These are phyloP conservation scores for Amphipyra tragopoginis DNA, from an alignment of 2,888 invertebrate species.

Conservation along the genomic window DNA sequence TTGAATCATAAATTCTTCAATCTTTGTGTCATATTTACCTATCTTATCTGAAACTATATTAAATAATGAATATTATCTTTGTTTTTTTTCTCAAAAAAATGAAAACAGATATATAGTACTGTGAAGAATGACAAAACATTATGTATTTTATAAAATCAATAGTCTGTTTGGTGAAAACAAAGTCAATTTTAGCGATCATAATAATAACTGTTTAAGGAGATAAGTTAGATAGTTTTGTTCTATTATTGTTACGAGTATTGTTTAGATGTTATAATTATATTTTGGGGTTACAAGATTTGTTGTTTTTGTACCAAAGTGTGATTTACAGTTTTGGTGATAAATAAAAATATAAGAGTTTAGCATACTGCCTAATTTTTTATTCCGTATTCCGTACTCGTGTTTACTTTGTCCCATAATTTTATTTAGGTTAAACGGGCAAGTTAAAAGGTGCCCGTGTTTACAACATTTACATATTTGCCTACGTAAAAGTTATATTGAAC, in stretches of 20 bases:
- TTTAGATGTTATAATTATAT: constrained; percentile 69
- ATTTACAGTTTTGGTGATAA: constrained; percentile 76
- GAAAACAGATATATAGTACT: constrained; percentile 16
- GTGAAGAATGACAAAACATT: constrained; percentile 21
- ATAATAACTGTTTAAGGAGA: constrained; percentile 55
- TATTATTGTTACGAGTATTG: constrained; percentile 69
- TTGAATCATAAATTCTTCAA: constrained; percentile 58
- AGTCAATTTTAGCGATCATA: constrained; percentile 78
- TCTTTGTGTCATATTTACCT: constrained; percentile 59
- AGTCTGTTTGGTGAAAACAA: constrained; percentile 64
- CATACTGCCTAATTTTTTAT: constrained; percentile 50
- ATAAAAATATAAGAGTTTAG: constrained; percentile 74
- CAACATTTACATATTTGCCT: constrained; percentile 31
- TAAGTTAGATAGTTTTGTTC: constrained; percentile 59
- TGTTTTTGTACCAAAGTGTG: constrained; percentile 81
- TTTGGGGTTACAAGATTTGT: constrained; percentile 73
- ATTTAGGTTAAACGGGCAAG: constrained; percentile 5
- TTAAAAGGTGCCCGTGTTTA: constrained; percentile 19
- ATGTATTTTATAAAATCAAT: constrained; percentile 51
- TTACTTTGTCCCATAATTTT: constrained; percentile 2
- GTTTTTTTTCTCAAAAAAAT: constrained; percentile 35
- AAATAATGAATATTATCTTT: constrained; percentile 42
- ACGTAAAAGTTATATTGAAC: constrained; percentile 26
- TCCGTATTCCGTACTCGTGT: constrained; percentile 6
- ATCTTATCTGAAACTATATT: constrained; percentile 50